Evolutionary conservation across 2,888 invertebrate genomes (phyloP).

Genomic region (Microplitis manilae): DNA sequence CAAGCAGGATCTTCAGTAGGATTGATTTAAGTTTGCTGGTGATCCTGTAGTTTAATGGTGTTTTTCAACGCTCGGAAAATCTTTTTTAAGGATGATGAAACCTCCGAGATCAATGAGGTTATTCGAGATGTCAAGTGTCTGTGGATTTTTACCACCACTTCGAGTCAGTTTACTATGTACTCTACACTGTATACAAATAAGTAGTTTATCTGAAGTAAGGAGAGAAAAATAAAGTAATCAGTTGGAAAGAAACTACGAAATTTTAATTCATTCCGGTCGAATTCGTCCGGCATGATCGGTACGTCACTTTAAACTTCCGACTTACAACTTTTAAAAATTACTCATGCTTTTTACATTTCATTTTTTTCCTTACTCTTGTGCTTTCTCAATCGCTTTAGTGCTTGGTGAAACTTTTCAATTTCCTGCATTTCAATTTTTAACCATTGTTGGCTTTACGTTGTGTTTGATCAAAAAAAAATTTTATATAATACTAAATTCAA

Average conservation of each 20-base stretch:
- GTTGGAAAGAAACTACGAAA: constrained; percentile 48
- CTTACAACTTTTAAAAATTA: constrained; percentile 25
- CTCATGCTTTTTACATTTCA: not conserved
- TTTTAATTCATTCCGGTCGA: constrained; percentile 51
- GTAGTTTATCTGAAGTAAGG: not conserved
- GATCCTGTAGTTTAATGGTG: not conserved
- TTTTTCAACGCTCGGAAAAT: not conserved
- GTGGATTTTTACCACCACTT: not conserved
- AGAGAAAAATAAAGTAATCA: constrained; percentile 45
- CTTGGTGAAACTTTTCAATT: not conserved
- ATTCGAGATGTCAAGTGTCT: not conserved
- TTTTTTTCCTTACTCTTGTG: not conserved
- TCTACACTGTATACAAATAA: too few relatives aligned
- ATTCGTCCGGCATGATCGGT: constrained; percentile 31
- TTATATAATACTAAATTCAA: not conserved
- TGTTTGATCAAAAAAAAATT: not conserved
- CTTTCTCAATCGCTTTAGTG: not conserved
- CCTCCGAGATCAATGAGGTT: not conserved
- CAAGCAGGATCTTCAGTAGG: constrained; percentile 43
- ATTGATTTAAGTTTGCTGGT: constrained; percentile 13
- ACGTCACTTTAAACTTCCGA: constrained; percentile 19
- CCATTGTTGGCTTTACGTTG: not conserved
- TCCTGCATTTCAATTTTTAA: not conserved
- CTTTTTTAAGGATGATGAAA: not conserved
- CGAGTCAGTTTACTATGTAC: too few relatives aligned